Conservation (phyloP, 2,888 invertebrate genomes). For the Amphipoea oculea region DNA sequence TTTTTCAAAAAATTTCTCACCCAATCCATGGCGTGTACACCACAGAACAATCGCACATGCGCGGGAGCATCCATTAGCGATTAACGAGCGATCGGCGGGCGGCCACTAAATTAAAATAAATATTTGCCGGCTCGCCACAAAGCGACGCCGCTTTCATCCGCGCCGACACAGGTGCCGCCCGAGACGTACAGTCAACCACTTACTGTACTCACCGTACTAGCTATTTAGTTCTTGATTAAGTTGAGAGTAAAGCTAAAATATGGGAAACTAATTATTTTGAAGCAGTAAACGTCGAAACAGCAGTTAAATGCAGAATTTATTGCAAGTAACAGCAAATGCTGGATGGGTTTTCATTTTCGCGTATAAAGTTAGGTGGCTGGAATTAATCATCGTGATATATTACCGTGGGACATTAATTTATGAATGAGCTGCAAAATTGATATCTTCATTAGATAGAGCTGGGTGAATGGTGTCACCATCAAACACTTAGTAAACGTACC, state of each 20-base stretch:
- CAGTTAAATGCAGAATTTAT: conserved; percentile 41
- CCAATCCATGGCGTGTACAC: conserved; percentile 10
- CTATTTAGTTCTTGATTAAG: conserved; percentile 57
- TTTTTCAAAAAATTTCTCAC: conserved; percentile 14
- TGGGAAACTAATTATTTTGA: conserved; percentile 46
- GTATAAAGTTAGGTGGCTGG: neutral
- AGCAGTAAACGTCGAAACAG: conserved; percentile 34
- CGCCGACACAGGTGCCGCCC: conserved; percentile 89
- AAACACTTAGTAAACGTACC: conserved; percentile 4
- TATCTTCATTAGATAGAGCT: neutral
- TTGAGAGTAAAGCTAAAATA: conserved; percentile 57
- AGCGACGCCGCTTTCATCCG: conserved; percentile 82
- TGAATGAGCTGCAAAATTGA: conserved; percentile 1
- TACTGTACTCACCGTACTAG: conserved; percentile 46
- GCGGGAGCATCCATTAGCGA: conserved; percentile 88
- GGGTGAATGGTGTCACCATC: conserved; percentile 7
- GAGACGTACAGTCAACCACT: conserved; percentile 69
- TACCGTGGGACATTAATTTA: neutral
- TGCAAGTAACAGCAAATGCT: conserved; percentile 5
- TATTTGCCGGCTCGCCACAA: conserved; percentile 88
- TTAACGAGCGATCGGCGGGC: conserved; percentile 87
- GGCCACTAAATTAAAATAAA: conserved; percentile 90
- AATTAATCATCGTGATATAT: conserved; percentile 29
- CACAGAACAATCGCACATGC: conserved; percentile 64
- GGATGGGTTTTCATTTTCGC: conserved; percentile 19